These are phyloP conservation scores for Apeira syringaria DNA, from an alignment of 2,888 invertebrate species.

Conservation along the genomic window DNA sequence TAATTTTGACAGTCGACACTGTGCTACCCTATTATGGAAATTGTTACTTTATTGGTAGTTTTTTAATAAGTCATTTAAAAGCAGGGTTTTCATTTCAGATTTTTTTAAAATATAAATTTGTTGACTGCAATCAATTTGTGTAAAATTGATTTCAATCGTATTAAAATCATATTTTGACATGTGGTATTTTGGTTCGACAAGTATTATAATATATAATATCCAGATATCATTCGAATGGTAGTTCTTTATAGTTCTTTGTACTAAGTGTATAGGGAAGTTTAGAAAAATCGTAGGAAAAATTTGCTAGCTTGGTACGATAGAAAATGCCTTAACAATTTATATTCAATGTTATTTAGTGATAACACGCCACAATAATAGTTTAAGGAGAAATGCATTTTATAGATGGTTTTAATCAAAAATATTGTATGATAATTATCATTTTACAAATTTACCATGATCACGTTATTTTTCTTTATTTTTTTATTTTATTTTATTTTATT, in stretches of 20 bases:
- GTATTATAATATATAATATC: slow-evolving; percentile 14
- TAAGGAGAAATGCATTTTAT: slow-evolving; percentile 32
- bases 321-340: slow-evolving; percentile 23
- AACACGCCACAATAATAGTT: slow-evolving; percentile 29
- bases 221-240: slow-evolving; percentile 7
- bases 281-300: slow-evolving; percentile 1
- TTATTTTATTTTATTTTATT: slow-evolving; percentile 1
- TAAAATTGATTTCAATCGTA: too few relatives aligned
- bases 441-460: slow-evolving; percentile 8
- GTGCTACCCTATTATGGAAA: slow-evolving; percentile 30
- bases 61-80: slow-evolving; percentile 11
- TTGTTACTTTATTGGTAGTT: slow-evolving; percentile 28
- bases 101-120: background rate
- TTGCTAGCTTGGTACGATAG: slow-evolving; percentile 13
- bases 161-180: background rate
- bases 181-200: slow-evolving; percentile 11
- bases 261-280: slow-evolving; percentile 4
- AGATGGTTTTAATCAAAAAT: slow-evolving; percentile 5
- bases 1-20: slow-evolving; percentile 27
- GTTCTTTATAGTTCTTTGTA: slow-evolving; percentile 1
- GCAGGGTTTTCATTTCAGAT: slow-evolving; percentile 9
- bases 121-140: too few relatives aligned
- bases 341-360: slow-evolving; percentile 12
- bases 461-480: slow-evolving; percentile 4
- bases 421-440: background rate